Evolutionary conservation across 2,113 vertebrate species (phyloP).

Genomic region (Pavo muticus): DNA sequence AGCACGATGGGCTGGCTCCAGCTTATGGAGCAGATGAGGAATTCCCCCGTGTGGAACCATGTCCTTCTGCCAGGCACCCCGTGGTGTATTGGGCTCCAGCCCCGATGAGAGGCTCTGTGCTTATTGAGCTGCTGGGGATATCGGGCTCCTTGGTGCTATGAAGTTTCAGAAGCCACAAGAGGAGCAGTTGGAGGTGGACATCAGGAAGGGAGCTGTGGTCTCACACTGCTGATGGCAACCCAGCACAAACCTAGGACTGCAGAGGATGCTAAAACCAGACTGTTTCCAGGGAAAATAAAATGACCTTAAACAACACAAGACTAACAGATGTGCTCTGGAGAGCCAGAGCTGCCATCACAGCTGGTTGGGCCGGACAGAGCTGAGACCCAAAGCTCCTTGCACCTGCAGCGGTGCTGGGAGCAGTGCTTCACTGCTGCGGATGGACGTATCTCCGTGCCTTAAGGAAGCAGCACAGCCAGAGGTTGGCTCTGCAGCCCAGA

Average conservation of each 20-base stretch:
- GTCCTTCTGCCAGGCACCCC: slow-evolving; percentile 55
- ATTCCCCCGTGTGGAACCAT: background rate
- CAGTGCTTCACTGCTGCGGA: background rate
- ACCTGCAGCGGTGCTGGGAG: background rate
- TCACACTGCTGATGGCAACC: background rate
- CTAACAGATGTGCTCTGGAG: slow-evolving; percentile 53
- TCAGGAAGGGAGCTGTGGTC: background rate
- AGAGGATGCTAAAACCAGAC: slow-evolving; percentile 19
- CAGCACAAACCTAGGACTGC: background rate
- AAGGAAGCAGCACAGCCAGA: background rate
- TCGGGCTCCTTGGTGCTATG: slow-evolving; percentile 52
- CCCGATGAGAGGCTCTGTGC: slow-evolving; percentile 43
- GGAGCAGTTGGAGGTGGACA: slow-evolving; percentile 68
- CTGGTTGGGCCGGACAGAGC: background rate
- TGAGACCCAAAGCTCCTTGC: too few relatives aligned
- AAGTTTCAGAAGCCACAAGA: slow-evolving; percentile 76
- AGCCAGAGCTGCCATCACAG: slow-evolving; percentile 41
- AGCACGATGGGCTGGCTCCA: background rate
- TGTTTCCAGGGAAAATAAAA: background rate
- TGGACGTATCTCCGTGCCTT: background rate
- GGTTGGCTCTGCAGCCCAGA: background rate
- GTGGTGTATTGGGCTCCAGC: slow-evolving; percentile 71
- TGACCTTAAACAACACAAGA: slow-evolving; percentile 37
- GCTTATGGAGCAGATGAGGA: background rate
- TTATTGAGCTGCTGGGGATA: slow-evolving; percentile 47